Percentiles rank a stretch among this genome's conserved stretches.
phyloP scores from a whole-genome alignment of 2,113 vertebrate genomes.

The Burhinus bistriatus region DNA sequence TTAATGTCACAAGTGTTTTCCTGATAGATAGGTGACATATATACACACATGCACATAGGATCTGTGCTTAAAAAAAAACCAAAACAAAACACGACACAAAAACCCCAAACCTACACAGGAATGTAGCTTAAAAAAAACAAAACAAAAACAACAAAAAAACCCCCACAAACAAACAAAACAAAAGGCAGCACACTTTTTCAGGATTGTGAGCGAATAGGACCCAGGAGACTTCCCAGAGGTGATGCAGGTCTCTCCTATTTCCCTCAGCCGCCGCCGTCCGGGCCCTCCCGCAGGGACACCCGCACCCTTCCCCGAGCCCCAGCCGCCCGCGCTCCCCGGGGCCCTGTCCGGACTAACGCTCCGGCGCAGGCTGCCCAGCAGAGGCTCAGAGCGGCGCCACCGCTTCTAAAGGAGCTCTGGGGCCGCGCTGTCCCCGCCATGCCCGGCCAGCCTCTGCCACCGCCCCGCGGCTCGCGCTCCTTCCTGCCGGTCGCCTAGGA shows the following conservation, averaged over 20 bases:
- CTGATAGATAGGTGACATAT: not conserved
- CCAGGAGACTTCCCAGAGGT: not conserved
- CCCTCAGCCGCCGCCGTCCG: not conserved
- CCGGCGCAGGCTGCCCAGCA: not conserved
- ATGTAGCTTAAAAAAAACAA: not conserved
- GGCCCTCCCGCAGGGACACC: not conserved
- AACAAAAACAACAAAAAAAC: too few relatives aligned
- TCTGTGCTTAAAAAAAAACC: not conserved
- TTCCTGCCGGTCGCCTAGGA: not conserved
- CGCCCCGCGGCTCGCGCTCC: not conserved
- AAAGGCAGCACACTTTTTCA: too few relatives aligned
- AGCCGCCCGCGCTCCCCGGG: not conserved
- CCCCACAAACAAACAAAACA: too few relatives aligned
- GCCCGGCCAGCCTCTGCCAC: too few relatives aligned
- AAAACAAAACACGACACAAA: not conserved
- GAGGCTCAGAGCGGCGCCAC: fast-evolving
- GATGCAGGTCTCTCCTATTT: not conserved
- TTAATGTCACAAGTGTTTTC: not conserved
- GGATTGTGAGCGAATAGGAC: too few relatives aligned
- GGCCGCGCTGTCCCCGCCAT: not conserved
- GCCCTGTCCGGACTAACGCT: too few relatives aligned
- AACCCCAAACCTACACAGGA: not conserved
- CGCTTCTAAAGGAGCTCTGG: too few relatives aligned
- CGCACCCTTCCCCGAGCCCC: not conserved
- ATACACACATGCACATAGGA: not conserved